Evolutionary conservation across 2,888 invertebrate genomes (phyloP).

Genomic region (Stictocephala bisonia): DNA sequence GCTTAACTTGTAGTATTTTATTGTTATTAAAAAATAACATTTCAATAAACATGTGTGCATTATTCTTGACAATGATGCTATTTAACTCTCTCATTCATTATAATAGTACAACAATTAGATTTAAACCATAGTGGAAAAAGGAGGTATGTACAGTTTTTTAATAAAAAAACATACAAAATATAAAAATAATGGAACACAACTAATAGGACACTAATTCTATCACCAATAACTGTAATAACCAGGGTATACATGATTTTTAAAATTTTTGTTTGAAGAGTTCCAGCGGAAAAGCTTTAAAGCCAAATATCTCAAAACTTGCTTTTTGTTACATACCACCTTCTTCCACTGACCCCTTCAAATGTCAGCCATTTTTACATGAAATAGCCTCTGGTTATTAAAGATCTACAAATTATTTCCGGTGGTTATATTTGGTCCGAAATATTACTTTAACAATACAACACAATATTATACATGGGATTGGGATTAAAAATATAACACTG

Average conservation of each 20-base stretch:
- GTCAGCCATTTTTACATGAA: too few relatives aligned
- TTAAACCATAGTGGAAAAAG: too few relatives aligned
- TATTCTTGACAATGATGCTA: conserved; percentile 1
- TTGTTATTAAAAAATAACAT: conserved; percentile 11
- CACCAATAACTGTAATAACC: conserved; percentile 5
- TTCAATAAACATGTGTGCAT: neutral
- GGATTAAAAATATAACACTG: too few relatives aligned
- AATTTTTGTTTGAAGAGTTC: conserved; percentile 10
- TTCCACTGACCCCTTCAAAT: conserved; percentile 31
- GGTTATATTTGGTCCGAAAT: too few relatives aligned
- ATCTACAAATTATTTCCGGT: too few relatives aligned
- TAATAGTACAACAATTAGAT: neutral
- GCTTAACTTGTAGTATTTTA: too few relatives aligned
- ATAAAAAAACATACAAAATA: too few relatives aligned
- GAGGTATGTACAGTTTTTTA: too few relatives aligned
- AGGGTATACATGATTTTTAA: neutral
- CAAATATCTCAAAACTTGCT: conserved; percentile 29
- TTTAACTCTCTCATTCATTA: conserved; percentile 12
- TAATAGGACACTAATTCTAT: neutral
- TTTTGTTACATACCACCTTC: conserved; percentile 34
- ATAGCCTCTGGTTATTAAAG: too few relatives aligned
- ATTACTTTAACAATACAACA: too few relatives aligned
- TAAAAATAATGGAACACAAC: neutral
- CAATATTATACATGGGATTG: too few relatives aligned
- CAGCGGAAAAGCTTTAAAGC: conserved; percentile 23